Base-by-base conservation (phyloP, 2,113 vertebrate species). In the Canis aureus region DNA sequence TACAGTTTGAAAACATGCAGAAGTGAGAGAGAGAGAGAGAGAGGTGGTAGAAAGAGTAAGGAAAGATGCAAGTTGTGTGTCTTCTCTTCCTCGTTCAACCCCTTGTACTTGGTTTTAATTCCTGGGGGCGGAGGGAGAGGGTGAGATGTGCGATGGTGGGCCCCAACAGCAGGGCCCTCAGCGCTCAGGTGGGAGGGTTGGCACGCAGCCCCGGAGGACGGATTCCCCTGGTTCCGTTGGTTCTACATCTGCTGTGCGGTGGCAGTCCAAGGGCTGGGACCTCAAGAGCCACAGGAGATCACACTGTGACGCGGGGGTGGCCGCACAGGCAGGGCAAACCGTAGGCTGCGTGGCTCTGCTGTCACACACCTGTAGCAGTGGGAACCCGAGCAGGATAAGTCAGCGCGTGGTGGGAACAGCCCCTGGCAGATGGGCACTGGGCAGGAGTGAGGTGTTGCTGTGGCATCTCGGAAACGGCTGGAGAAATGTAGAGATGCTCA, bases 271-370 rank as follows among this genome's bases (percentile, higher is more conserved):
- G 32, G 49, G 1, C 22, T 60, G 12, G 90, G 62, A 60, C n/a
- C 22, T 86, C 8, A 15, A 23, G 43, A 64, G 27, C 35, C 25
- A 3, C 2, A 20, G 35, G 20, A 8, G 22, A 32, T 89, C 15
- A 62, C n/a, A 22, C 35, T 0, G 0, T 62, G 51, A 88, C 22
- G 5, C 15, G 53, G n/a, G 23, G n/a, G 38, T 0, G 0, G 8
- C 51, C 22, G 5, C 13, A 23, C 51, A 93, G 43, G 11, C 23
- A 78, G 59, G 17, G 29, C 17, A 35, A 51, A 22, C 11, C 11
- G 15, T 38, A 43, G 32, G 20, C 17, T 13, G 35, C 67, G 20
- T 55, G 79, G 27, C 16, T 87, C 27, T 76, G 25, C 43, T 81
- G 15, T 49, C 11, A 10, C 38, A 80, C 79, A 67, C 17, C 2